Conservation (phyloP, 2,113 vertebrate genomes). For the Sylvilagus bachmani region DNA sequence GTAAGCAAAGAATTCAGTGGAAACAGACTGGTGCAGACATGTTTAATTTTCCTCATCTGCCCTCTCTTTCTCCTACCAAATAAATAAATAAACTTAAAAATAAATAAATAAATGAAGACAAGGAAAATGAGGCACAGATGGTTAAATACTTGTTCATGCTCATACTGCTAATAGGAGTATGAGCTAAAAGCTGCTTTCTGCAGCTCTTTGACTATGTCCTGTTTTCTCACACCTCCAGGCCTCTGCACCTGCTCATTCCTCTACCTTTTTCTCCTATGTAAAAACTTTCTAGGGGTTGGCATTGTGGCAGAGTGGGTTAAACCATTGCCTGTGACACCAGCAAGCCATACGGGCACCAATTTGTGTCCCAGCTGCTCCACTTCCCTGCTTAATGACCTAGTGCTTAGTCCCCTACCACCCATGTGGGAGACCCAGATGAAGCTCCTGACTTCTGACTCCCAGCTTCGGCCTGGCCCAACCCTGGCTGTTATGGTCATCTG, state of each 20-base stretch:
- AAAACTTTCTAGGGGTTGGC: not conserved
- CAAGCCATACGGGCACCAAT: no score
- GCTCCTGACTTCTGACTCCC: no score
- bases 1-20: constrained; percentile 55
- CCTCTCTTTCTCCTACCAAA: not conserved
- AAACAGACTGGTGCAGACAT: not conserved
- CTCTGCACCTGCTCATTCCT: not conserved
- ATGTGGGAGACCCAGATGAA: no score
- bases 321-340: no score
- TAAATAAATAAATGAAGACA: not conserved
- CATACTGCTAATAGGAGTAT: not conserved
- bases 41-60: not conserved
- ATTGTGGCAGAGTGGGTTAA: no score
- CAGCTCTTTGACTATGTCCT: not conserved
- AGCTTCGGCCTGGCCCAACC: no score
- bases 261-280: not conserved
- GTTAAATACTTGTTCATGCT: not conserved
- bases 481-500: no score
- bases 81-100: not conserved
- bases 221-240: not conserved
- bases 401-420: no score
- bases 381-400: no score
- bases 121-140: not conserved
- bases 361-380: no score
- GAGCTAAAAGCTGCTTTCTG: not conserved